Conservation (phyloP, 2,888 invertebrate genomes). For the Elegia similella region DNA sequence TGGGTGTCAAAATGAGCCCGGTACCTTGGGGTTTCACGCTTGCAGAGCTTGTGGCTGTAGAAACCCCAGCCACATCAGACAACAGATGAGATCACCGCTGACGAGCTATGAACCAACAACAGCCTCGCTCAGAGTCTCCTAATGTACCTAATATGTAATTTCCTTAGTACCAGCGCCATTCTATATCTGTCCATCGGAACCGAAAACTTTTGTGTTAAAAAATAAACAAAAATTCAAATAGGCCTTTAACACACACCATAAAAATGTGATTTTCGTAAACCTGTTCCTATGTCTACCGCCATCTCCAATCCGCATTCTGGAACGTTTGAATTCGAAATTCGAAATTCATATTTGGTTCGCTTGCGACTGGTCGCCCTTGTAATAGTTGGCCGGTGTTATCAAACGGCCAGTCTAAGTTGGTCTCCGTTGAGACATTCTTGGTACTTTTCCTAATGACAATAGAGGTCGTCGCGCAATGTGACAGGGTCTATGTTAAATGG, state of each 20-base stretch:
- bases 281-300: constrained; percentile 30
- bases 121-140: no score
- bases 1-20: no score
- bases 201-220: no score
- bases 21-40: no score
- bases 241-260: background rate
- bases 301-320: constrained; percentile 50
- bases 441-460: constrained; percentile 34
- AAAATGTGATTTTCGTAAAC: constrained; percentile 8
- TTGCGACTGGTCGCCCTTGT: constrained; percentile 80
- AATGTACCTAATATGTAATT: no score
- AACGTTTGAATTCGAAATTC: constrained; percentile 73
- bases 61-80: no score
- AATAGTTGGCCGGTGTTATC: constrained; percentile 81
- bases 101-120: no score
- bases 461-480: constrained; percentile 45
- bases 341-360: constrained; percentile 77
- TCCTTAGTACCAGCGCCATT: no score
- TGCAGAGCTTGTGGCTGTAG: no score
- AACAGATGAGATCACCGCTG: no score
- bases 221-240: background rate
- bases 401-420: constrained; percentile 52
- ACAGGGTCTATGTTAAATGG: constrained; percentile 56
- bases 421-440: constrained; percentile 46
- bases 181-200: no score